Conservation (phyloP, 2,797 vertebrate genomes). For the Phalanger gymnotis region DNA sequence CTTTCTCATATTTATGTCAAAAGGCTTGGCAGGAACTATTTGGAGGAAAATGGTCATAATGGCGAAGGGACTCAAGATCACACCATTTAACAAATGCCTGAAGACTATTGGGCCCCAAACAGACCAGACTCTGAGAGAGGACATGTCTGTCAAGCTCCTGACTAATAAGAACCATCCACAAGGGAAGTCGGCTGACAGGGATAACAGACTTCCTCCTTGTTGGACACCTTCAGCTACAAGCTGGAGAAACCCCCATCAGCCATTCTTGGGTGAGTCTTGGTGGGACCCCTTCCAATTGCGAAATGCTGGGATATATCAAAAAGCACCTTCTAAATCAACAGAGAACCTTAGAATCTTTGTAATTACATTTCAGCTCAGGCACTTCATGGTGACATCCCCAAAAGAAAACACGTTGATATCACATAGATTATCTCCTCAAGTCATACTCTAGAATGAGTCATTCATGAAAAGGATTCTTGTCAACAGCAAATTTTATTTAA, state of each 20-base stretch:
- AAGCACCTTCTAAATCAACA: background rate
- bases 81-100: background rate
- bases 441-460: background rate
- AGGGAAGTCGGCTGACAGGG: background rate
- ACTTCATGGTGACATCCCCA: background rate
- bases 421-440: background rate
- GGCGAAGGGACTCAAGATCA: background rate
- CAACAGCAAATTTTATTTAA: background rate
- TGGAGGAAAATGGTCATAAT: background rate
- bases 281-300: background rate
- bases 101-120: background rate
- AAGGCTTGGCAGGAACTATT: background rate
- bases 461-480: background rate
- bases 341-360: background rate
- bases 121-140: background rate
- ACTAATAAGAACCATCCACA: background rate
- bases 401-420: background rate
- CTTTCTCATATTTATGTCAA: background rate
- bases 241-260: background rate
- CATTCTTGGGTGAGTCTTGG: background rate
- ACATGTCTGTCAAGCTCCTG: background rate
- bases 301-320: background rate
- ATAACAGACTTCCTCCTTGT: too few species aligned
- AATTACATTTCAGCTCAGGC: background rate
- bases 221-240: background rate